Percentiles rank a stretch among this genome's conserved stretches.
These are phyloP conservation scores for Caenorhabditis tropicalis DNA, from an alignment of 1,140 invertebrate species.

Conservation along the genomic window DNA sequence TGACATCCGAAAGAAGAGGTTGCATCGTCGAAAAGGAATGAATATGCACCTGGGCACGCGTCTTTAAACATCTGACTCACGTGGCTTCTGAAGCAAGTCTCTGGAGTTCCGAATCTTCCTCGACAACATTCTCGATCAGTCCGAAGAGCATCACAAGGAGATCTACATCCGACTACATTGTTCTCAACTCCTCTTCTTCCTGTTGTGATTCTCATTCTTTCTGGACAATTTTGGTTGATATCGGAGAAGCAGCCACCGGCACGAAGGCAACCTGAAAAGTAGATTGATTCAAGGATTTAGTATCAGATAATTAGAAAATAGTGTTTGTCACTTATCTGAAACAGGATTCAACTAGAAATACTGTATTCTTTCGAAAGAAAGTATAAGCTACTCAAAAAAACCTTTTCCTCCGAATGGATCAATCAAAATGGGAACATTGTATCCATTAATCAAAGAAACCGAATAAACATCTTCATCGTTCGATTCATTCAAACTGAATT, in stretches of 20 bases:
- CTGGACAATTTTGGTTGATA: not conserved
- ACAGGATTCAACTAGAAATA: not conserved
- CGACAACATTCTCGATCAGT: conserved; percentile 2
- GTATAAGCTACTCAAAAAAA: not conserved
- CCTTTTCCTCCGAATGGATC: not conserved
- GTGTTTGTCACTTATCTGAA: not conserved
- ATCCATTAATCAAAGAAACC: not conserved
- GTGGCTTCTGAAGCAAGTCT: not conserved
- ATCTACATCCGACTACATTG: conserved; percentile 2
- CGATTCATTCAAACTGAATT: not conserved
- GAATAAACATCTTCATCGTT: conserved; percentile 1
- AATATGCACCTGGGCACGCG: not conserved
- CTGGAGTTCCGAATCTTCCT: not conserved
- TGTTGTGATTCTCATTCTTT: not conserved
- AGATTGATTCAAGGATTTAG: no score
- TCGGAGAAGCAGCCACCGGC: conserved; percentile 2
- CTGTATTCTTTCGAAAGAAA: no score
- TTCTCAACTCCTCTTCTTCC: not conserved
- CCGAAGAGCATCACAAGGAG: not conserved
- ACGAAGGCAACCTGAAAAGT: not conserved
- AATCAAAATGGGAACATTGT: not conserved
- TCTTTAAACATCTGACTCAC: not conserved
- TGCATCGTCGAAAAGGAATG: not conserved
- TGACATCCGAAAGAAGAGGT: not conserved
- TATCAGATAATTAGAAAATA: no score